Base-by-base conservation (phyloP, 1,140 invertebrate genomes). In the Epicauta chinensis region DNA sequence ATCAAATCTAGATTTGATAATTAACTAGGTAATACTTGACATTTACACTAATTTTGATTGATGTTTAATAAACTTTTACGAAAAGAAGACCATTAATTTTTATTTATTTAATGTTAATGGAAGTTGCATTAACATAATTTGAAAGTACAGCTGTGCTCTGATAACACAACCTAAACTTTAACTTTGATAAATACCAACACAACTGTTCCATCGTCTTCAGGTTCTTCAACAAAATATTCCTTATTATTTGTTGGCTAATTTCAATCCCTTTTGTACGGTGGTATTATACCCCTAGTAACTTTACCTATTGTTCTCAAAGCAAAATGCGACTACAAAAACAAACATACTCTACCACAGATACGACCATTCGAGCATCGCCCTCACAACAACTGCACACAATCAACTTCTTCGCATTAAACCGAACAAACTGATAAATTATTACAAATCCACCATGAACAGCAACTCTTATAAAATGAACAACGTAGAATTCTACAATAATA, bases 101-200 rank as follows among this genome's bases (percentile, higher is more conserved):
- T 56, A 51, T 45, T 44, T 39, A 48, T 56, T 56, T 51, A 51
- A 51, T 56, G 48, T 56, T 56, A 56, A 56, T 51, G 53, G 53
- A 48, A 41, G 38, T 45, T 40, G 39, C 53, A 55, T 55, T 55
- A 55, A 45, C 53, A 55, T 55, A 55, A 55, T 47, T 55, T 35
- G 40, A 47, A 49, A 55, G 42, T 55, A 51, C 53, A 50, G 53
- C 46, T 55, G 53, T 38, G 41, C 34, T 43, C 40, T 41, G 39
- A 40, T 55, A 51, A 43, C 40, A 17, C 34, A 16, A 45, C 32
- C 34, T 31, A 52, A 45, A 12, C 23, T 45, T 45, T 43, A n/a
- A 23, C 34, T 41, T 43, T 52, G 42, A 44, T 44, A 52, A 52
- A 37, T 52, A 45, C 42, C 47, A 46, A 46, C 29, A 34, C 45